phyloP scores from a whole-genome alignment of 2,113 vertebrate genomes.

The Gymnocephalus cernua region DNA sequence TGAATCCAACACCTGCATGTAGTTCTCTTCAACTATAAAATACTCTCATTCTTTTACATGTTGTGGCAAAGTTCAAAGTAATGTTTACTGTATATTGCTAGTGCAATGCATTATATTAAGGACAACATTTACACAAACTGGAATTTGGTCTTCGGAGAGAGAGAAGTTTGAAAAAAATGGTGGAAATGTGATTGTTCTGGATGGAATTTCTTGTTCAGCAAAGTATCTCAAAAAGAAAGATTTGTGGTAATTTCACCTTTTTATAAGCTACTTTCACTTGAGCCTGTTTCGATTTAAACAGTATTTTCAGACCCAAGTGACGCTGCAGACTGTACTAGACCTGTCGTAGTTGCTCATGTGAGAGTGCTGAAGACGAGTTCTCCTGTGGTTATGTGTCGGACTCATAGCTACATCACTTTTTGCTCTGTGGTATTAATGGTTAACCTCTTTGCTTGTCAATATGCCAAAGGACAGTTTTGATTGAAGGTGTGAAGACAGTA shows the following conservation, averaged over 20 bases:
- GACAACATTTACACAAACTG: background rate
- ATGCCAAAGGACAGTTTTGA: slow-evolving; percentile 35
- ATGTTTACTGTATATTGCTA: background rate
- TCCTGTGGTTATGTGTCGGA: slow-evolving; percentile 44
- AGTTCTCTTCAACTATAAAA: background rate
- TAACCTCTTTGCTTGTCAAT: slow-evolving; percentile 41
- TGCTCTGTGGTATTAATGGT: slow-evolving; percentile 46
- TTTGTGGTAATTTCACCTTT: background rate
- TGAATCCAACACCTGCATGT: background rate
- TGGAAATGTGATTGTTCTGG: background rate
- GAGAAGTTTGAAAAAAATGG: too few relatives aligned
- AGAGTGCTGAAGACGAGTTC: slow-evolving; percentile 1
- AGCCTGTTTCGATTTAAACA: background rate
- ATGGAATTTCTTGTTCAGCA: background rate
- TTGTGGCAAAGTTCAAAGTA: background rate
- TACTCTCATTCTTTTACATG: background rate
- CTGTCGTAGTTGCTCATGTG: background rate
- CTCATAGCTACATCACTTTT: slow-evolving; percentile 18
- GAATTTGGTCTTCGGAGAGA: too few relatives aligned
- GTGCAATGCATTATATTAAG: background rate
- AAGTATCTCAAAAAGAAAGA: background rate
- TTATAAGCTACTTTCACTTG: background rate
- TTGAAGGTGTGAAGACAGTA: slow-evolving; percentile 3
- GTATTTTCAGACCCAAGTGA: background rate
- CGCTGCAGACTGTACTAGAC: background rate